A percentile compares a stretch with the other conserved stretches of the same genome.
These are phyloP conservation scores for Drosophila borealis DNA, from an alignment of 2,888 invertebrate species.

Conservation along the genomic window DNA sequence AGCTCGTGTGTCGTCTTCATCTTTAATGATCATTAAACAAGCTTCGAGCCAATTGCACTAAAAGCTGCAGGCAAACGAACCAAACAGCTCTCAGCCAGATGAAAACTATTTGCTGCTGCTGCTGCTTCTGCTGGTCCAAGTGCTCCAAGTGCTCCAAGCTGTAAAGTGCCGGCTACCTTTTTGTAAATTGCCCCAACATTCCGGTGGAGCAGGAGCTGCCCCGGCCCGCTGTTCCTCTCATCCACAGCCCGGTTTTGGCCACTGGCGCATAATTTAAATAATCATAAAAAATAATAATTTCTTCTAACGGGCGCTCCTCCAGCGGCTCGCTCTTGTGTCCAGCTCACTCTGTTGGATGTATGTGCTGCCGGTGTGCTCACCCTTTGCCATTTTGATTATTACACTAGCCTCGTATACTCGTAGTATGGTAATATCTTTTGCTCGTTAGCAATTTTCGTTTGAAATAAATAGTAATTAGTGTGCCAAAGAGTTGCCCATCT, in stretches of 20 bases:
- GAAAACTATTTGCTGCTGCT: slow-evolving; percentile 75
- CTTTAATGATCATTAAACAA: slow-evolving; percentile 79
- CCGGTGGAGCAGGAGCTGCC: slow-evolving; percentile 36
- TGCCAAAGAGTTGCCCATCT: slow-evolving; percentile 68
- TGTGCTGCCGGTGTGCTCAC: slow-evolving; percentile 13
- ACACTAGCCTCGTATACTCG: slow-evolving; percentile 22
- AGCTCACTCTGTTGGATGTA: neutral
- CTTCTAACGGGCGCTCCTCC: slow-evolving; percentile 52
- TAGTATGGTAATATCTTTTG: slow-evolving; percentile 73
- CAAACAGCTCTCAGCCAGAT: slow-evolving; percentile 68
- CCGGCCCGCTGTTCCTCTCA: slow-evolving; percentile 30
- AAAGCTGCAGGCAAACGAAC: slow-evolving; percentile 68
- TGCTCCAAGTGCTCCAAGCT: slow-evolving; percentile 48
- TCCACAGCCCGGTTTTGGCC: slow-evolving; percentile 52
- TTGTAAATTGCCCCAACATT: slow-evolving; percentile 76
- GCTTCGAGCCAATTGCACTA: slow-evolving; percentile 79
- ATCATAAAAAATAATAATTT: slow-evolving; percentile 81
- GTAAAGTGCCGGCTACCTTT: slow-evolving; percentile 69
- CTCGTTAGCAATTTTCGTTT: slow-evolving; percentile 81
- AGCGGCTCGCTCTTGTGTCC: slow-evolving; percentile 13
- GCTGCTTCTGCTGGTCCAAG: slow-evolving; percentile 26
- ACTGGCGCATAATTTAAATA: slow-evolving; percentile 76
- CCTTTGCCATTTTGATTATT: slow-evolving; percentile 57
- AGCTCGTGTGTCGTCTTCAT: slow-evolving; percentile 74
- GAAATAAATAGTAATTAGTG: slow-evolving; percentile 80